These are phyloP conservation scores for Cactoblastis cactorum DNA, from an alignment of 2,888 invertebrate genomes.

Conservation along the genomic window DNA sequence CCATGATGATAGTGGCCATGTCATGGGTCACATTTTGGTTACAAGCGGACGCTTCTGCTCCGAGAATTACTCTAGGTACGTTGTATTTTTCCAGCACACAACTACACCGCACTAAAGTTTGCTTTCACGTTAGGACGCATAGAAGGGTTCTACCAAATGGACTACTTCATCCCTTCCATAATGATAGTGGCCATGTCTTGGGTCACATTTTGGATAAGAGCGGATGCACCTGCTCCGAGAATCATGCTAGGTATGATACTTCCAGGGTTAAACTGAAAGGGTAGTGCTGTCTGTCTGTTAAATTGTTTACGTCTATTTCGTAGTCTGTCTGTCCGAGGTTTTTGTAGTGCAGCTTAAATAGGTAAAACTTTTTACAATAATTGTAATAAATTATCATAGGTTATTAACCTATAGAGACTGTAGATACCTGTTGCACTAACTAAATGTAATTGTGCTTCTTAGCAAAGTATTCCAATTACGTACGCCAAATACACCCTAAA, in stretches of 20 bases:
- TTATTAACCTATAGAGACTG: too few relatives aligned
- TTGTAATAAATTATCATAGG: too few relatives aligned
- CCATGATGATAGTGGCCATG: slow-evolving; percentile 90
- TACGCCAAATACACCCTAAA: too few relatives aligned
- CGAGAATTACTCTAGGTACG: slow-evolving; percentile 86
- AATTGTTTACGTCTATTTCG: background rate
- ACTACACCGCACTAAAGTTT: slow-evolving; percentile 89
- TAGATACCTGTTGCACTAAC: too few relatives aligned
- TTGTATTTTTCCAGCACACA: slow-evolving; percentile 82
- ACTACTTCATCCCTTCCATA: slow-evolving; percentile 92
- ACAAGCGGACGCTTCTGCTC: slow-evolving; percentile 92
- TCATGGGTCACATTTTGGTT: slow-evolving; percentile 95
- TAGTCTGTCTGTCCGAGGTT: background rate
- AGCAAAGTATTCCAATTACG: too few relatives aligned
- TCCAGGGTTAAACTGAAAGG: background rate
- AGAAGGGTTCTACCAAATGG: slow-evolving; percentile 92
- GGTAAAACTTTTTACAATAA: background rate
- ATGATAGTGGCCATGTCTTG: slow-evolving; percentile 91
- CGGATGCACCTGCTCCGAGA: slow-evolving; percentile 90
- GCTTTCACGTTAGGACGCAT: slow-evolving; percentile 88
- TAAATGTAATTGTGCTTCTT: too few relatives aligned
- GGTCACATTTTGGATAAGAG: slow-evolving; percentile 94
- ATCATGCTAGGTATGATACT: slow-evolving; percentile 83
- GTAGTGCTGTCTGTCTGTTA: background rate
- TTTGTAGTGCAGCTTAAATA: too few relatives aligned